A percentile compares a stretch with the other conserved stretches of the same genome.
These are phyloP conservation scores for Oasisia sp. DNA, from an alignment of 2,888 invertebrate species.

Conservation along the genomic window DNA sequence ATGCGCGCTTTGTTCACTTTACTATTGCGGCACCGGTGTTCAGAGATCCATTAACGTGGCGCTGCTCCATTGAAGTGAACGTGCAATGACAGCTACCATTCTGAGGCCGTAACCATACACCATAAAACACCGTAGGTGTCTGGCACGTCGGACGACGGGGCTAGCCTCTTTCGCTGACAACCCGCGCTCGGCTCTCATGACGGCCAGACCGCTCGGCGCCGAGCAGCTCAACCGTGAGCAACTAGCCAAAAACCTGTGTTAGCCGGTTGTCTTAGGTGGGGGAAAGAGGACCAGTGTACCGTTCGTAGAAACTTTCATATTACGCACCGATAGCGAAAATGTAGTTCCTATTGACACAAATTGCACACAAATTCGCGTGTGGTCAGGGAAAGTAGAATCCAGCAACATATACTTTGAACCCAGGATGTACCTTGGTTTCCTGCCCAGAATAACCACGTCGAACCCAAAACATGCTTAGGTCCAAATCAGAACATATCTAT, in stretches of 20 bases:
- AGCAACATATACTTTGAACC: no score
- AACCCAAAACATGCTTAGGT: background rate
- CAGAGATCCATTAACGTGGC: background rate
- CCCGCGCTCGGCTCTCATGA: background rate
- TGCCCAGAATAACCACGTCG: background rate
- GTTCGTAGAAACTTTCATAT: background rate
- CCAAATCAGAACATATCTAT: background rate
- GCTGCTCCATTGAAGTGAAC: background rate
- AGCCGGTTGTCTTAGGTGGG: background rate
- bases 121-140: slow-evolving; percentile 8
- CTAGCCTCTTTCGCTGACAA: background rate
- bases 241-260: background rate
- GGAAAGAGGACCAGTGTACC: background rate
- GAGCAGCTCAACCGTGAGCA: background rate
- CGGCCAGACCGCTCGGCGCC: background rate
- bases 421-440: background rate
- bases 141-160: background rate
- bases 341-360: background rate
- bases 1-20: background rate
- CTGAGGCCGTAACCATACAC: slow-evolving; percentile 10
- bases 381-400: background rate
- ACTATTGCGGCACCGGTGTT: slow-evolving; percentile 17
- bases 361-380: background rate
- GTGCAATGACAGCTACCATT: slow-evolving; percentile 17
- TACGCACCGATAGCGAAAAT: background rate